Base-by-base conservation (phyloP, 2,797 vertebrate species). In the Coreius guichenoti region DNA sequence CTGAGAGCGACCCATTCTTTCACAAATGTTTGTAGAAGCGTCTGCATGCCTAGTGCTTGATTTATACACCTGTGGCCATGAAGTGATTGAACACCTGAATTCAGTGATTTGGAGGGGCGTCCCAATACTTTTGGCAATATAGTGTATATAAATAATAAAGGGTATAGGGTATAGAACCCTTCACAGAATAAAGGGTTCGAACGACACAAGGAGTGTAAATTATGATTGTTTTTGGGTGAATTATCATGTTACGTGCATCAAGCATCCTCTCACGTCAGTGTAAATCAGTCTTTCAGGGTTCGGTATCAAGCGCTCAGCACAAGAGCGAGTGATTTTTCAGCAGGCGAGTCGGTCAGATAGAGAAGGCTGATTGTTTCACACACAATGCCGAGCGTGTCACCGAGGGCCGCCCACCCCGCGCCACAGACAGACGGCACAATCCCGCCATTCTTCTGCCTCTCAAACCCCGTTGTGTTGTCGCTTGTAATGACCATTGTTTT, bases 341-440 rank as follows among this genome's bases (percentile, higher is more conserved):
- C 67, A 73, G 47, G 26, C 79, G 13, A 31, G 78, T 74, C 36
- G 82, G 89, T 92, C 85, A 88, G 89, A 83, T 85, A 89, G 88
- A 92, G 86, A 86, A 47, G 85, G 82, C 76, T 85, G 78, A 89
- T 90, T 87, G 93, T 91, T 90, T 88, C 81, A 87, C 91, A 89
- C 90, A 94, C 93, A 92, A 94, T 94, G 92, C 89, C 89, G 91
- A 94, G 92, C 84, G 92, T 94, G 89, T 93, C 89, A 89, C 87
- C 80, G 80, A 68, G 92, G 82, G 92, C 88, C 73, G 87, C 84
- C 90, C 89, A 91, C 94, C 92, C 94, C 91, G 92, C 92, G 87
- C 89, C 88, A 88, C 89, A 93, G 88, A 91, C 89, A 88, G 86
- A 84, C 90, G 87, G 86, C 91, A 96, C 94, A 96, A 93, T 94